These are phyloP conservation scores for Eustalomyia histrio DNA, from an alignment of 2,888 invertebrate species.

Conservation along the genomic window DNA sequence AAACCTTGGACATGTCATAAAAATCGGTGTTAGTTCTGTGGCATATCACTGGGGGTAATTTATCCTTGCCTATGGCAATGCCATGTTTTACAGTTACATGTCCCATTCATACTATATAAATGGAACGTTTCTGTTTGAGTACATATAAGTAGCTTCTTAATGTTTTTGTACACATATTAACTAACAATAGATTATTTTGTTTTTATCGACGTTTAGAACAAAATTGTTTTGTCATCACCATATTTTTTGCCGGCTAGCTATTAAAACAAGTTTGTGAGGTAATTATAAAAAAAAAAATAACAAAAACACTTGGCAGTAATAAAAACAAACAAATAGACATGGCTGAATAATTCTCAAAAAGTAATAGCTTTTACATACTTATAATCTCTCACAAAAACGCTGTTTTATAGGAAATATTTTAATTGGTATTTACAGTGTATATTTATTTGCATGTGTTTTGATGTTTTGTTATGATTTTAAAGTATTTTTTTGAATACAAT, in stretches of 20 bases:
- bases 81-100: too few species aligned
- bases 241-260: constrained; percentile 16
- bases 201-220: constrained; percentile 25
- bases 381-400: background rate
- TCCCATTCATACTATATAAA: too few species aligned
- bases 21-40: too few species aligned
- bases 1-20: too few species aligned
- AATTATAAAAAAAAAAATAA: background rate
- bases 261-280: background rate
- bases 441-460: background rate
- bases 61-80: too few species aligned
- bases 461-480: background rate
- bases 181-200: constrained; percentile 4
- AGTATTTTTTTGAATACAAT: constrained; percentile 20
- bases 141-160: too few species aligned
- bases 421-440: background rate
- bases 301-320: background rate
- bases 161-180: too few species aligned
- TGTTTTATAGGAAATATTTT: background rate
- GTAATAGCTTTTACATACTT: too few species aligned
- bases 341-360: background rate
- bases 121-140: too few species aligned
- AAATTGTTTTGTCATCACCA: constrained; percentile 38
- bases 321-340: background rate
- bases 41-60: too few species aligned